A percentile compares a stretch with the other conserved stretches of the same genome.
Evolutionary conservation across 2,113 vertebrate genomes (phyloP).

Genomic region (Alethe castanea): DNA sequence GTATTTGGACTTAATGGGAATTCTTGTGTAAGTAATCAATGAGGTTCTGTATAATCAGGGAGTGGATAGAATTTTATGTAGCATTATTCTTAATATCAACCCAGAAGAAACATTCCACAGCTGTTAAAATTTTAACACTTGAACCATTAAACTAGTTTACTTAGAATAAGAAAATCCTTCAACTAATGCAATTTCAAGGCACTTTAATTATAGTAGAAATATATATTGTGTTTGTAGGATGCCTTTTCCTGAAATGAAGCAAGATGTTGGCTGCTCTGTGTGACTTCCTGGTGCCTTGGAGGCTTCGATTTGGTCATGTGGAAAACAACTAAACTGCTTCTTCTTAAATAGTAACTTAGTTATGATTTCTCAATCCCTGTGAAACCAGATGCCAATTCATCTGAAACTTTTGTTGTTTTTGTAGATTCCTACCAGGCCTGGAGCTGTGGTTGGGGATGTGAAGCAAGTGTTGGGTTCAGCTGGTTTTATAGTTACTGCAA

Average conservation of each 20-base stretch:
- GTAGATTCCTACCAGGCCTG: not conserved
- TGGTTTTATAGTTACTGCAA: not conserved
- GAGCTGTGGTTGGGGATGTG: not conserved
- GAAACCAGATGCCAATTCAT: not conserved
- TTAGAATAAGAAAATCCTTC: not conserved
- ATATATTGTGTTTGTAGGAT: not conserved
- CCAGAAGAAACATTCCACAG: not conserved
- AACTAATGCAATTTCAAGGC: not conserved
- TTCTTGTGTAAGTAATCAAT: not conserved
- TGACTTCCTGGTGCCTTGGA: conserved; percentile 32
- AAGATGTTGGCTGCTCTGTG: not conserved
- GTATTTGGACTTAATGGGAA: not conserved
- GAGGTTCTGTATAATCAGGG: not conserved
- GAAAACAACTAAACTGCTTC: conserved; percentile 9
- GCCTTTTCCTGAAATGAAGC: not conserved
- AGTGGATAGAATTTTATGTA: not conserved
- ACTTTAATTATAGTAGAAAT: not conserved
- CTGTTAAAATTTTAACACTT: not conserved
- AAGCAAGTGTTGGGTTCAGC: not conserved
- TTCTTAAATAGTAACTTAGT: not conserved
- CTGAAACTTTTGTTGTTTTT: not conserved
- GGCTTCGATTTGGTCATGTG: conserved; percentile 10
- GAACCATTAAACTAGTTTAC: not conserved
- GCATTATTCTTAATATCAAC: not conserved
- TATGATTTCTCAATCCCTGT: not conserved